Conservation (phyloP, 2,888 invertebrate species). For the Lagria hirta region DNA sequence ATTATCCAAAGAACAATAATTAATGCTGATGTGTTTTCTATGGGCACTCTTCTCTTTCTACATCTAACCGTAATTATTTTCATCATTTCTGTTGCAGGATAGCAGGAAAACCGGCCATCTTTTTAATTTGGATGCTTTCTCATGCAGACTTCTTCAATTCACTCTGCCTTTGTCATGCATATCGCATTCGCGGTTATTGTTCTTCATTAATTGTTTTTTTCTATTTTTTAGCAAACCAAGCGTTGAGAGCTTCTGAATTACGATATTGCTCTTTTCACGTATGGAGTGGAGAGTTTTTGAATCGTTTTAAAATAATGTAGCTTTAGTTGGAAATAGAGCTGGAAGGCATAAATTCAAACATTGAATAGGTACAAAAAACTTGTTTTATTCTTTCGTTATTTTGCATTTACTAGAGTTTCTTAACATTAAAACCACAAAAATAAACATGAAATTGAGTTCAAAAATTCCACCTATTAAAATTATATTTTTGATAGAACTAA, state of each 20-base stretch:
- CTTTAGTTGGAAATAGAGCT: too few relatives aligned
- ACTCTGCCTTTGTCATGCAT: conserved; percentile 45
- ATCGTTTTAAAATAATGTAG: conserved; percentile 8
- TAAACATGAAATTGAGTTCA: too few relatives aligned
- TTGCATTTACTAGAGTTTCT: too few relatives aligned
- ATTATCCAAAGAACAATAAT: too few relatives aligned
- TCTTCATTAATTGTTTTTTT: conserved; percentile 33
- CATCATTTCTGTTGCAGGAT: conserved; percentile 31
- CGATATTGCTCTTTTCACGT: conserved; percentile 11
- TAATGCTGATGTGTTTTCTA: conserved; percentile 26
- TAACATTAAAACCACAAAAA: too few relatives aligned
- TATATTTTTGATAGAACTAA: too few relatives aligned
- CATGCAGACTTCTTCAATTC: conserved; percentile 41
- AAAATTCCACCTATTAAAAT: too few relatives aligned
- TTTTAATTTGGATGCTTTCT: conserved; percentile 48
- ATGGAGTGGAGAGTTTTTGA: conserved; percentile 3
- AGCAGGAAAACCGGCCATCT: conserved; percentile 41
- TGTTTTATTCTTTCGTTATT: too few relatives aligned
- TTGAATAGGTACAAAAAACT: too few relatives aligned
- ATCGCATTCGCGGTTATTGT: conserved; percentile 44
- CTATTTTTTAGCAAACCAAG: neutral
- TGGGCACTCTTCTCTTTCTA: conserved; percentile 6
- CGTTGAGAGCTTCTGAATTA: conserved; percentile 4
- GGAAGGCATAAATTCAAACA: too few relatives aligned
- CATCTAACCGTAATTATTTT: conserved; percentile 34